Evolutionary conservation across 2,797 vertebrate species (phyloP).

Genomic region (Pangasius mekongensis): DNA sequence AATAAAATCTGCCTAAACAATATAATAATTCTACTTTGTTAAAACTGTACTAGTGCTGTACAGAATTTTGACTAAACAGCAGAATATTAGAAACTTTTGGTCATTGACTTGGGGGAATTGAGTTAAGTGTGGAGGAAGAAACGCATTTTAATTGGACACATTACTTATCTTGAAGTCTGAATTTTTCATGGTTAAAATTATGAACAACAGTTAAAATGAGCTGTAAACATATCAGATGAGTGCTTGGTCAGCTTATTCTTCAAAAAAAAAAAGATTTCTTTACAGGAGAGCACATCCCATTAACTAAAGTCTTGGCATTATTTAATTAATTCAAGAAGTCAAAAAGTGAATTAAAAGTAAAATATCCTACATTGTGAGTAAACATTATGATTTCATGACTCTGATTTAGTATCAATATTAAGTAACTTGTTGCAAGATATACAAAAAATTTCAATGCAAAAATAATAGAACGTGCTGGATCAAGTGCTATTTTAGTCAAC

Average conservation of each 20-base stretch:
- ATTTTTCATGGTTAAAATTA: neutral
- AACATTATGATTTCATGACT: neutral
- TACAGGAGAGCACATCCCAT: neutral
- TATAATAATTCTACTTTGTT: neutral
- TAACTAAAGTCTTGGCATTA: neutral
- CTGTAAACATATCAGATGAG: neutral
- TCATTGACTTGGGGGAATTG: neutral
- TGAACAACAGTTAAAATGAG: neutral
- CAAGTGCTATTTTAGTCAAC: neutral
- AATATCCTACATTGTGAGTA: neutral
- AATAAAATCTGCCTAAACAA: neutral
- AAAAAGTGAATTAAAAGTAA: neutral
- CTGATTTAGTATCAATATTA: neutral
- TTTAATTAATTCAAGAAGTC: neutral
- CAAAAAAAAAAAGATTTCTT: neutral
- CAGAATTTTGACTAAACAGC: neutral
- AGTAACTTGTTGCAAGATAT: neutral
- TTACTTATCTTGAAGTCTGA: neutral
- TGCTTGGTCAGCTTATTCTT: neutral
- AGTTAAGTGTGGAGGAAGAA: neutral
- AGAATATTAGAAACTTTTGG: neutral
- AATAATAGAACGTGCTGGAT: neutral
- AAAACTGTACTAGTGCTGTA: neutral
- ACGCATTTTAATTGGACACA: neutral
- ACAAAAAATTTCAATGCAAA: neutral